Evolutionary conservation across 2,113 vertebrate genomes (phyloP), one percentile per base, ranked within the genome.

Genomic region (Atlantisia rogersi): DNA sequence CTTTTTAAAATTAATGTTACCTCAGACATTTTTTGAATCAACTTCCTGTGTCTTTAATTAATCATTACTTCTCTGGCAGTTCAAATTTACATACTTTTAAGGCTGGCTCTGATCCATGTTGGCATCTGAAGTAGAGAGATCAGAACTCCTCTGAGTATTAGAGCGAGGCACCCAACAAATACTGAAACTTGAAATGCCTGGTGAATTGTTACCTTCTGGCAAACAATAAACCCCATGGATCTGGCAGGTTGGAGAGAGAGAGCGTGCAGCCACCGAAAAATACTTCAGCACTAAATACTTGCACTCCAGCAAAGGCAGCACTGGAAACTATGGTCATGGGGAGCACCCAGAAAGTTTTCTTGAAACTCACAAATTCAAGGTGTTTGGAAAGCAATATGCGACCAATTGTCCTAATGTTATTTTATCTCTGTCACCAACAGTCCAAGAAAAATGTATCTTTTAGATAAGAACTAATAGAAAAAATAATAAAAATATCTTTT

Each of bases 21-120:
- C 53, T 95, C 76, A 71, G 77, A 88, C n/a, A 80, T 77, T 52
- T 88, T 95, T 94, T 88, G n/a, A 93, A 78, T 90, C 68, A 46
- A 44, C 39, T 93, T 93, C 65, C 65, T 82, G 32, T 71, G 67
- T 92, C 65, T 96, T 94, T 82, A 95, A 82, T 94, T 96, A 92
- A 95, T 96, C 56, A 73, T 93, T 91, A 80, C 71, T 87, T 90
- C 76, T 63, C 42, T 81, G 69, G 64, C 64, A 92, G 73, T 92
- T 86, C 83, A 73, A 37, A 86, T 95, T 82, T 93, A 40, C 82
- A 50, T 67, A 44, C 65, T 84, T 93, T 58, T 55, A 93, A 68
- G 85, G 28, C 80, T 94, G 93, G 94, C 92, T 96, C 39, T 88
- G 64, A 84, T 93, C 93, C 73, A 40, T 17, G 20, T 82, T 93